Base-by-base conservation (phyloP, 2,113 vertebrate genomes). In the Pithys albifrons region DNA sequence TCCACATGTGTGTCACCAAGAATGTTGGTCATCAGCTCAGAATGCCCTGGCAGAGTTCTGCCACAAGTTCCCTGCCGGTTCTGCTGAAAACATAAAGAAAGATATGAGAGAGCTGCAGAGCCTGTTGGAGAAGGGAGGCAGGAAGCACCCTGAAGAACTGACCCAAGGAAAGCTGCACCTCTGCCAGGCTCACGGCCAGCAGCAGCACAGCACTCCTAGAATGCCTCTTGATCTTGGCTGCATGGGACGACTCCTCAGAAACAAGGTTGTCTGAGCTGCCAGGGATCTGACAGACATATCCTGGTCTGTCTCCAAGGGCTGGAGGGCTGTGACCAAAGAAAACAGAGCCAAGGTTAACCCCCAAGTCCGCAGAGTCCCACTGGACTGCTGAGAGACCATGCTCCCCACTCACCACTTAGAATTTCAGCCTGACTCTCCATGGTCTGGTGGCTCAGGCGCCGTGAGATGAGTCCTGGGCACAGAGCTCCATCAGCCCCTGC, bases 341-440 rank as follows among this genome's bases (percentile, higher is more conserved):
- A 78, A 10, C 33, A 39, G 73, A 37, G 65, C 19, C 55, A 9
- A 24, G 74, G 3, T 78, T 57, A 46, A 54, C 14, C 39, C 1
- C 0, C 1, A 9, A 24, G 65, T 5, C 18, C 15, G 39, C 48
- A 54, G 28, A 70, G 33, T 22, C 33, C 48, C 52, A 5, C 18
- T 1, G 0, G 28, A 3, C 1, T 19, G 28, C 74, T 48, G 46
- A 46, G 7, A 46, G 46, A 19, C 46, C 19, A 19, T 12, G 4
- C 55, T 10, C 23, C 27, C 0, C 65, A 46, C 85, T 87, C 74
- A 78, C 85, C 85, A 0, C 6, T 46, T 55, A 87, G 55, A 65
- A 87, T 2, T 1, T 71, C 9, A 37, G n/a, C 6, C 65, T 71
- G 85, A 7, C 8, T 54, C 55, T 62, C 55, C 28, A 18, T 5